Percentiles rank a stretch among this genome's conserved stretches.
Conservation (phyloP, 2,113 vertebrate species). For the Cyrtonyx montezumae region DNA sequence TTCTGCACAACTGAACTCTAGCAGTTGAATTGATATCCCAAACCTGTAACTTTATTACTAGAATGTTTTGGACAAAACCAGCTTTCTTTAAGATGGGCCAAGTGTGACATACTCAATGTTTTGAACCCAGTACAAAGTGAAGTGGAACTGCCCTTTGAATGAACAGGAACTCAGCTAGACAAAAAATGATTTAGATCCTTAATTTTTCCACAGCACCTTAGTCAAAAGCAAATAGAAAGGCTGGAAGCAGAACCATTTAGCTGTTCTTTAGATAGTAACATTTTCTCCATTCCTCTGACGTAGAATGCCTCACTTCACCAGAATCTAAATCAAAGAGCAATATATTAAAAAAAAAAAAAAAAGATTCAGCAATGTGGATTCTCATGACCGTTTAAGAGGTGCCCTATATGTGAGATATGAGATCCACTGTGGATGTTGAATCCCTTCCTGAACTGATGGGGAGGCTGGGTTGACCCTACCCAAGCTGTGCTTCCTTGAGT, state of each 20-base stretch:
- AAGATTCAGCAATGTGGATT: neutral
- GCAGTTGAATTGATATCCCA: neutral
- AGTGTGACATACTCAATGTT: neutral
- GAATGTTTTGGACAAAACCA: neutral
- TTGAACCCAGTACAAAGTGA: neutral
- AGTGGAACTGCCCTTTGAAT: neutral
- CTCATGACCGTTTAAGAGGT: rapidly evolving
- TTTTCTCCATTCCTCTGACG: neutral
- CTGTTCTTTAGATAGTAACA: neutral
- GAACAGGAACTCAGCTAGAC: neutral
- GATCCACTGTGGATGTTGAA: neutral
- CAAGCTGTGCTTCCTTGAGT: neutral
- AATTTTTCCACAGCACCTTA: neutral
- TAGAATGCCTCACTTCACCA: neutral
- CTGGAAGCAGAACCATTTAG: neutral
- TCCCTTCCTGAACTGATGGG: neutral
- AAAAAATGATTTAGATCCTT: neutral
- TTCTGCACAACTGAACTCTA: neutral
- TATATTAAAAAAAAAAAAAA: too few relatives aligned
- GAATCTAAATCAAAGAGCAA: neutral
- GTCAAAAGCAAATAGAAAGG: neutral
- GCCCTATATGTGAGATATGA: rapidly evolving
- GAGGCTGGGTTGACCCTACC: neutral
- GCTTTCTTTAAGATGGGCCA: neutral
- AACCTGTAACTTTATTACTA: neutral